phyloP scores from a whole-genome alignment of 2,797 vertebrate genomes.

The Lates japonicus region DNA sequence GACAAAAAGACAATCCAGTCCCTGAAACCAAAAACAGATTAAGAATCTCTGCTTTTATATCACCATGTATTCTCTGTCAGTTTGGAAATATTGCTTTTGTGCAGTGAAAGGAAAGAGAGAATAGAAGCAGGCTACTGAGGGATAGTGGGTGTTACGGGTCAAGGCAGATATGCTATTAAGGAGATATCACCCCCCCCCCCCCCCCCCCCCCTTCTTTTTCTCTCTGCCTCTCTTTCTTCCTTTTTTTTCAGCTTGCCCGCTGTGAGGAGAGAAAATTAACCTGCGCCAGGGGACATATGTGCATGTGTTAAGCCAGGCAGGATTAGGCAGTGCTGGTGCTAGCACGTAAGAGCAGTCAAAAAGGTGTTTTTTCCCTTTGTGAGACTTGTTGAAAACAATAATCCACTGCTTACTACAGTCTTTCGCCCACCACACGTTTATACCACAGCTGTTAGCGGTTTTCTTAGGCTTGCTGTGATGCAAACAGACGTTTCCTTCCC shows the following conservation, averaged over 20 bases:
- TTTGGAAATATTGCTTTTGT: constrained; percentile 39
- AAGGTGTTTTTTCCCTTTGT: constrained; percentile 22
- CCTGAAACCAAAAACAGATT: constrained; percentile 48
- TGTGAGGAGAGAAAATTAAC: constrained; percentile 67
- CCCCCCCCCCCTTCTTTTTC: background rate
- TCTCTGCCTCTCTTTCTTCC: constrained; percentile 14
- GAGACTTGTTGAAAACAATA: constrained; percentile 25
- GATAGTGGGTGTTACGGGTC: constrained; percentile 61
- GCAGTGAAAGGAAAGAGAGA: constrained; percentile 43
- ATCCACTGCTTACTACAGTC: constrained; percentile 34
- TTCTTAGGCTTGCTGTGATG: constrained; percentile 19
- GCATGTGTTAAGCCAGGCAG: constrained; percentile 44
- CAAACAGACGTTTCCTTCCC: constrained; percentile 10
- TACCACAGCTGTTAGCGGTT: constrained; percentile 29
- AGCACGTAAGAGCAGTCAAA: constrained; percentile 34
- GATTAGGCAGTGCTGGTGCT: constrained; percentile 52
- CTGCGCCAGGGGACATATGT: constrained; percentile 51
- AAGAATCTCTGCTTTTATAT: constrained; percentile 49
- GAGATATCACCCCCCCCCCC: constrained; percentile 56
- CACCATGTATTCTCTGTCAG: constrained; percentile 32
- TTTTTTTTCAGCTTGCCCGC: constrained; percentile 9
- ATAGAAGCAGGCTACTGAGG: constrained; percentile 30
- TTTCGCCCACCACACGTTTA: constrained; percentile 9
- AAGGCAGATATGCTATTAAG: constrained; percentile 60
- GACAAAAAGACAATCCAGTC: constrained; percentile 28